Conservation (phyloP, 2,113 vertebrate species). For the Catagonus wagneri region DNA sequence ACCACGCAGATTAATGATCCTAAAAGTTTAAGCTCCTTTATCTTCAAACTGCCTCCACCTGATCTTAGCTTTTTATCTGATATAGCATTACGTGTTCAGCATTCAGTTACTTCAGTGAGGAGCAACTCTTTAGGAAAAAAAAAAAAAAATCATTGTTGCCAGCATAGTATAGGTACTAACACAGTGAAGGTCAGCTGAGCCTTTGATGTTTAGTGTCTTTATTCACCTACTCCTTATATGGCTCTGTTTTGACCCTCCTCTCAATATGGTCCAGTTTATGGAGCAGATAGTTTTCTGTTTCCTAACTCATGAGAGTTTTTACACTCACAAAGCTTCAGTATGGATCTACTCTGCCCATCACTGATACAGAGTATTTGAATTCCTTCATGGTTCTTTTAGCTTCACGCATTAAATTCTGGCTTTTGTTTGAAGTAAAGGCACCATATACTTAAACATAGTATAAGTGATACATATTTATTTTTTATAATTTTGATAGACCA, state of each 20-base stretch:
- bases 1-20: conserved; percentile 50
- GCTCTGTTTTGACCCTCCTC: background rate
- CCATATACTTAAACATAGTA: no score
- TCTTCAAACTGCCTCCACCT: conserved; percentile 54
- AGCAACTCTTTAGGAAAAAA: background rate
- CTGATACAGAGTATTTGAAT: background rate
- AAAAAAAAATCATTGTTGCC: background rate
- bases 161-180: background rate
- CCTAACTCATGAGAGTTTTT: background rate
- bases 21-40: conserved; percentile 61
- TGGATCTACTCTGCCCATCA: background rate
- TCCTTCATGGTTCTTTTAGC: background rate
- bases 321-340: background rate
- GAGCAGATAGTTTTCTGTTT: background rate
- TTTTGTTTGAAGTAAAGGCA: background rate
- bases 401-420: background rate
- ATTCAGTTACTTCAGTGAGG: background rate
- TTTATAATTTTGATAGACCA: background rate
- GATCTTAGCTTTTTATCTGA: background rate
- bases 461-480: no score
- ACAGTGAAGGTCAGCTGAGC: background rate
- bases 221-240: background rate
- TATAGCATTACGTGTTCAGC: background rate
- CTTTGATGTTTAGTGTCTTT: background rate
- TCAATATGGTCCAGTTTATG: background rate